These are phyloP conservation scores for Saccopteryx leptura DNA, from an alignment of 2,113 vertebrate species.

Conservation along the genomic window DNA sequence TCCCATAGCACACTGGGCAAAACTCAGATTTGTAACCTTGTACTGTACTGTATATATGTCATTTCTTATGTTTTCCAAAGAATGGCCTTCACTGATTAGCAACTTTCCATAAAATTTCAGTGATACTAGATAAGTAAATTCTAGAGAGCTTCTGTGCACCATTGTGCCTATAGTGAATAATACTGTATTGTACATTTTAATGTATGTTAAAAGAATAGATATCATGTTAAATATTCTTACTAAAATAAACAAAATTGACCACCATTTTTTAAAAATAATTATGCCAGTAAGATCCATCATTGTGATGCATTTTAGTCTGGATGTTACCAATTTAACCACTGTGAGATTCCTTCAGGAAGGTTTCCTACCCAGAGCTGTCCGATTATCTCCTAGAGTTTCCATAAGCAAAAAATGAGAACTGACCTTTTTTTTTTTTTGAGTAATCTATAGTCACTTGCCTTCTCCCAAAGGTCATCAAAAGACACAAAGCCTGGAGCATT, in stretches of 20 bases:
- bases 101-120: not conserved
- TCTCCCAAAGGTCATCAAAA: not conserved
- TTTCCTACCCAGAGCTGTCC: not conserved
- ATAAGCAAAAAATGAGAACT: not conserved
- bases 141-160: not conserved
- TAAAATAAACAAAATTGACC: not conserved
- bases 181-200: not conserved
- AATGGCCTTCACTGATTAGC: not conserved
- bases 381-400: not conserved
- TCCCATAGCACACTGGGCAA: fast-evolving
- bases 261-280: not conserved
- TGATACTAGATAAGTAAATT: not conserved
- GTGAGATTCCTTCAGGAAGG: not conserved
- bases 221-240: not conserved
- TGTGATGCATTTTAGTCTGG: not conserved
- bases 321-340: not conserved
- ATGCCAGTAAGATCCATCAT: not conserved
- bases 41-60: not conserved
- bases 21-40: not conserved
- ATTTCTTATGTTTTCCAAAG: not conserved
- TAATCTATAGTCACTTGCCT: not conserved
- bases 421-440: not conserved
- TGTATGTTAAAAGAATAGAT: not conserved
- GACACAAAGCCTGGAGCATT: not conserved
- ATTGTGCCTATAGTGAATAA: not conserved